Base-by-base conservation (phyloP, 2,797 vertebrate genomes). In the Tapirus indicus region DNA sequence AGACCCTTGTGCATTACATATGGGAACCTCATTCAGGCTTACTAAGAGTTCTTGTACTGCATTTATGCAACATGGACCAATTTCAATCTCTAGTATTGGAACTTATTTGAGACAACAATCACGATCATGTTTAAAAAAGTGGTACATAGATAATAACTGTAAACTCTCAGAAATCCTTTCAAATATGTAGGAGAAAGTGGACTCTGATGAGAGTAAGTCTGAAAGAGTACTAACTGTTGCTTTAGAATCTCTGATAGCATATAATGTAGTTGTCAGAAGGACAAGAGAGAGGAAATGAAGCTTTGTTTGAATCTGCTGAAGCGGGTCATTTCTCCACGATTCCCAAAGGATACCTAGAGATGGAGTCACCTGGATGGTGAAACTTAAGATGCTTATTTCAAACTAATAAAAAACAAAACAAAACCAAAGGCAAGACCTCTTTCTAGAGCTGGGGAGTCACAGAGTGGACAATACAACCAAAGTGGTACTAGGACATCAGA, bases 241-340 rank as follows among this genome's bases (percentile, higher is more conserved):
- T 64, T 92, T 80, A 82, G 54, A 91, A 71, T 11, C 14, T 77
- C 54, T 75, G 32, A 60, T 91, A 94, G 66, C n/a, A 78, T n/a
- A 29, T 79, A 93, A 74, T 60, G 2, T 44, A 75, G 11, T 84
- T 66, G 17, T 87, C 25, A 82, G 54, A 94, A 92, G 75, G 74
- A 77, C 75, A 41, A 72, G 56, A 64, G 56, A 47, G 41, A 69
- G 84, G 27, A 47, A 54, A 68, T 69, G 21, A 20, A 52, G 13
- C 49, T 75, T 91, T 88, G 23, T 89, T 96, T 85, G 62, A 69
- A 69, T 96, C 41, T 74, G 5, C 18, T 35, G 77, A 96, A 72
- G 32, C 77, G 38, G 77, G 69, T 88, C 12, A 91, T 82, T 94
- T 92, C 18, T 91, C 23, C 52, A n/a, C 71, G 44, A 84, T 68